These are phyloP conservation scores for Sminthurinus signatus DNA, from an alignment of 1,140 invertebrate genomes.

Conservation along the genomic window DNA sequence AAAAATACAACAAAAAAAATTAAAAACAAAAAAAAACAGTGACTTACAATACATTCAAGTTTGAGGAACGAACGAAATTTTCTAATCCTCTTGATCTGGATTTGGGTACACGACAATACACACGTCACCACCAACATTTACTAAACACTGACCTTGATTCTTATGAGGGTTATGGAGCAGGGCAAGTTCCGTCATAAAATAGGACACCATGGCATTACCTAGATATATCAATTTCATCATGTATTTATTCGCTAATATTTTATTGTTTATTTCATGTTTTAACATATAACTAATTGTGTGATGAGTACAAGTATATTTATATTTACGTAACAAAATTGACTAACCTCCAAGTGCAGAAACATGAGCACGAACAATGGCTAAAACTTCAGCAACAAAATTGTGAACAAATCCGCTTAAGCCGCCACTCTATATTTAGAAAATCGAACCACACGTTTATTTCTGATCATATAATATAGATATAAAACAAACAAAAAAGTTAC, in stretches of 20 bases:
- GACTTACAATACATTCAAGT: too few species aligned
- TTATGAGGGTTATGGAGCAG: slow-evolving; percentile 88
- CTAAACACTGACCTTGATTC: slow-evolving; percentile 91
- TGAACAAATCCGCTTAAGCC: slow-evolving; percentile 90
- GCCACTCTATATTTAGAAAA: slow-evolving; percentile 65
- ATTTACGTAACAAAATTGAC: too few species aligned
- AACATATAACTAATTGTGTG: too few species aligned
- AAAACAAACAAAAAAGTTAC: not conserved
- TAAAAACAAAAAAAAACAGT: too few species aligned
- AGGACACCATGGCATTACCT: slow-evolving; percentile 90
- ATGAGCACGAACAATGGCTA: slow-evolving; percentile 86
- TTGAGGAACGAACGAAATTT: too few species aligned
- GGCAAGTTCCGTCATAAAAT: slow-evolving; percentile 85
- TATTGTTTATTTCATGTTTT: too few species aligned
- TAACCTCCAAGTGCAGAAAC: slow-evolving; percentile 86
- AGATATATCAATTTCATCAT: too few species aligned
- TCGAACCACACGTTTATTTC: too few species aligned
- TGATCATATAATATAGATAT: too few species aligned
- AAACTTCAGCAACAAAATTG: slow-evolving; percentile 81
- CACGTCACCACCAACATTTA: slow-evolving; percentile 92
- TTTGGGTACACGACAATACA: slow-evolving; percentile 52
- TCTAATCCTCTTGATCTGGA: slow-evolving; percentile 9
- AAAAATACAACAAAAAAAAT: too few species aligned
- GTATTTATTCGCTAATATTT: too few species aligned
- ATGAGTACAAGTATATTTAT: too few species aligned